Conservation (phyloP, 2,797 vertebrate genomes). For the Meda fulgida region DNA sequence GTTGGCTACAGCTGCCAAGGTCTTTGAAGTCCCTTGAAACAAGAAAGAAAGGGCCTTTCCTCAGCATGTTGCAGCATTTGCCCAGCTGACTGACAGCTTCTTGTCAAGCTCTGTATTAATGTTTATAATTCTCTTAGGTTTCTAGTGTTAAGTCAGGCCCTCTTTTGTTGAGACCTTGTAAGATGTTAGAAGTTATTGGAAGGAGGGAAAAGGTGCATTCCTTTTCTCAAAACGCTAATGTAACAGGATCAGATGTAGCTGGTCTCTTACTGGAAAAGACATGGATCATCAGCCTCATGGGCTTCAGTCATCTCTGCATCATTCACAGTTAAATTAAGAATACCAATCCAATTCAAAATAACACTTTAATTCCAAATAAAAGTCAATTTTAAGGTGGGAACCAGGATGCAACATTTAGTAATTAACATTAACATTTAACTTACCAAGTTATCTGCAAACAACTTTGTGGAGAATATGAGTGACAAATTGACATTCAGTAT, state of each 20-base stretch:
- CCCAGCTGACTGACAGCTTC: slow-evolving; percentile 66
- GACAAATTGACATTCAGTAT: neutral
- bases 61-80: slow-evolving; percentile 57
- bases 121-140: slow-evolving; percentile 25
- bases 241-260: neutral
- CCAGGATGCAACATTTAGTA: neutral
- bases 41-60: slow-evolving; percentile 52
- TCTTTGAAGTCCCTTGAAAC: slow-evolving; percentile 59
- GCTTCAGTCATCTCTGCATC: neutral
- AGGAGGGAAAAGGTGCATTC: slow-evolving; percentile 18
- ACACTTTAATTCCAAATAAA: neutral
- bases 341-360: neutral
- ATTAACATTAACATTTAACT: too few species aligned
- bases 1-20: slow-evolving; percentile 54
- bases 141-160: slow-evolving; percentile 36
- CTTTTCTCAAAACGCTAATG: slow-evolving; percentile 4
- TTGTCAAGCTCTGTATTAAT: slow-evolving; percentile 51
- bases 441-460: neutral
- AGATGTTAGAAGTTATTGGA: neutral
- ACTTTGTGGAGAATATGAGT: neutral
- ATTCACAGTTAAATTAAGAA: neutral
- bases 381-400: neutral
- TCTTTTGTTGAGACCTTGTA: slow-evolving; percentile 37
- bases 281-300: neutral
- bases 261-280: neutral